Evolutionary conservation across 2,113 vertebrate genomes (phyloP).

Genomic region (Stegastes partitus): DNA sequence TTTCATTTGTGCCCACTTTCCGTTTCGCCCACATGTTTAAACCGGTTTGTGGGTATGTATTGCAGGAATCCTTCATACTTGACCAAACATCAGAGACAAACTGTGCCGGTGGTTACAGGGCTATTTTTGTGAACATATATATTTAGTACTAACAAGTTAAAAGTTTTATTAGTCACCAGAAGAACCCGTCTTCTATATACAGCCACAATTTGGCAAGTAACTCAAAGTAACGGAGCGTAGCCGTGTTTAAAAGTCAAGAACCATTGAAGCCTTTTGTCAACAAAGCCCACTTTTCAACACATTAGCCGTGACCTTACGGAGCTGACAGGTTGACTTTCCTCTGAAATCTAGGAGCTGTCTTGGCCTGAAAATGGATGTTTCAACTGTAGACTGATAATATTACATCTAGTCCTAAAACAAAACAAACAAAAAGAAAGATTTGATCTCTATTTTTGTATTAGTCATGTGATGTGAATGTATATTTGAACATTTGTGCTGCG

Average conservation of each 20-base stretch:
- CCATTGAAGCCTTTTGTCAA: constrained; percentile 46
- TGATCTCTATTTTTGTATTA: no score
- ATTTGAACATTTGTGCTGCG: no score
- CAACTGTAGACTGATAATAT: constrained; percentile 8
- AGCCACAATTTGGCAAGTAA: constrained; percentile 6
- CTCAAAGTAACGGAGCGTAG: constrained; percentile 13
- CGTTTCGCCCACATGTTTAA: background rate
- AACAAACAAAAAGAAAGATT: background rate
- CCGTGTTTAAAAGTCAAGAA: constrained; percentile 23
- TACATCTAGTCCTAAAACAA: background rate
- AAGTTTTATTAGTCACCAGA: background rate
- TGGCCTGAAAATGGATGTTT: constrained; percentile 1
- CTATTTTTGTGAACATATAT: background rate
- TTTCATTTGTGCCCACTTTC: background rate
- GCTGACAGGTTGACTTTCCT: constrained; percentile 19
- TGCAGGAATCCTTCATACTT: background rate
- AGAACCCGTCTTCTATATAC: background rate
- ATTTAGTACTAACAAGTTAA: background rate
- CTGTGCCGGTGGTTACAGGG: background rate
- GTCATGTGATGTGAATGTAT: no score
- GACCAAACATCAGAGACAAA: background rate
- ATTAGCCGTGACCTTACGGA: constrained; percentile 45
- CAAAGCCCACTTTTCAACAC: constrained; percentile 55
- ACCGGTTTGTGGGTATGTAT: background rate
- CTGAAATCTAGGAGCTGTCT: constrained; percentile 46